Evolutionary conservation across 1,140 invertebrate species (phyloP).

Genomic region (Amphibalanus amphitrite): DNA sequence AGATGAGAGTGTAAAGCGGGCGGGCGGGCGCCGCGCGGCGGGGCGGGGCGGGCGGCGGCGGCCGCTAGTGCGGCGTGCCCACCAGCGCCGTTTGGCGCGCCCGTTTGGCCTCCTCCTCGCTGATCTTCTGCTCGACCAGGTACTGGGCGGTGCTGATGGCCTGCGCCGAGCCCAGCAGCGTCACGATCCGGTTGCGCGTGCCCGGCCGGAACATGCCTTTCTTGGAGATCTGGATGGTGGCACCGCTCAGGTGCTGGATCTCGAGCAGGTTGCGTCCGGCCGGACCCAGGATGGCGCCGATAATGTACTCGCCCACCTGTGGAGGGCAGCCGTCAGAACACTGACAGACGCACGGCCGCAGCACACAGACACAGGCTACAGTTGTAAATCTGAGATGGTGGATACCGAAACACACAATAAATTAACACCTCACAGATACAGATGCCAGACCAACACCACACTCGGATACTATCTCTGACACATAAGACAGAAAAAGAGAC

Average conservation of each 20-base stretch:
- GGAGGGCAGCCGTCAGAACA: conserved; percentile 59
- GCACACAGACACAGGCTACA: conserved; percentile 8
- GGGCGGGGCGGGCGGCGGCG: no score
- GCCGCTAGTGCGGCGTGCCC: conserved; percentile 4
- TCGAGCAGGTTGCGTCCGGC: conserved; percentile 88
- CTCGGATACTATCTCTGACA: no score
- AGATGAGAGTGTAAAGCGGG: neutral
- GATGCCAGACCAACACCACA: neutral
- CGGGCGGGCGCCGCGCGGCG: no score
- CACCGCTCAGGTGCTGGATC: conserved; percentile 89
- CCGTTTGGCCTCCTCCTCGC: conserved; percentile 84
- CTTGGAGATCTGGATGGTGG: conserved; percentile 96
- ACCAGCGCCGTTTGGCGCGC: conserved; percentile 62
- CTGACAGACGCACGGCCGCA: conserved; percentile 20
- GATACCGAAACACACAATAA: neutral
- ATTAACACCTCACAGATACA: neutral
- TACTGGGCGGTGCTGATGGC: conserved; percentile 78
- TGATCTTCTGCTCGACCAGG: conserved; percentile 88
- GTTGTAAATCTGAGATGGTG: no score
- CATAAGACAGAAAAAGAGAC: no score
- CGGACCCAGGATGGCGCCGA: conserved; percentile 89
- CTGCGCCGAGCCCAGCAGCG: conserved; percentile 71
- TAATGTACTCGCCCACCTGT: conserved; percentile 80
- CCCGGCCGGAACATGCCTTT: conserved; percentile 92
- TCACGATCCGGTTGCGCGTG: conserved; percentile 90